phyloP scores from a whole-genome alignment of 2,113 vertebrate species.

The Lamprotornis superbus region DNA sequence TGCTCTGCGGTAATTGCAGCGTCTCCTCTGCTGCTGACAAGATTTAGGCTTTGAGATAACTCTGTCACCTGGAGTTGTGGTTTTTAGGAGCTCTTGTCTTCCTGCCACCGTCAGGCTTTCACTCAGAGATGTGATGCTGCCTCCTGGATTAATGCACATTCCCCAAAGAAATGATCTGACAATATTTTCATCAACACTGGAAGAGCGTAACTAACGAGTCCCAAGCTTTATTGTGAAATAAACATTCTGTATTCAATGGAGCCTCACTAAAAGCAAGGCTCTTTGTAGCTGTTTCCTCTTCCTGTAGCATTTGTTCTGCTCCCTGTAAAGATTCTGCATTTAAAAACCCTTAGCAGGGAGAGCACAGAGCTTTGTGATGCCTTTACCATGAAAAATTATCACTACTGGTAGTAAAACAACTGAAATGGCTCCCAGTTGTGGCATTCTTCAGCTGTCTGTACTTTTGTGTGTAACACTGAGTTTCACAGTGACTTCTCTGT shows the following conservation, averaged over 20 bases:
- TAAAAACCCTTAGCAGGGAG: not conserved
- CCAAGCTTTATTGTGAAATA: not conserved
- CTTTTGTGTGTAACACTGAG: not conserved
- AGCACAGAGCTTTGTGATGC: not conserved
- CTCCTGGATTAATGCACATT: not conserved
- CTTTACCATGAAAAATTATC: not conserved
- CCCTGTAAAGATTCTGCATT: not conserved
- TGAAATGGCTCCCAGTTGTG: not conserved
- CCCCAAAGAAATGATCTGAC: not conserved
- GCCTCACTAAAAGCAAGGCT: not conserved
- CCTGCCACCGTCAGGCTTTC: not conserved
- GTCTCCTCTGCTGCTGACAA: not conserved
- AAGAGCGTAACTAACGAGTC: not conserved
- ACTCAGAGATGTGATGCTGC: not conserved
- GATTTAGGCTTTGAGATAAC: constrained; percentile 13
- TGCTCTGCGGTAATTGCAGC: not conserved
- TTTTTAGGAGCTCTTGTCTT: not conserved
- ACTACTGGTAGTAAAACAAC: not conserved
- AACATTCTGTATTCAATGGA: not conserved
- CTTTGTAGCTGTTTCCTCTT: not conserved
- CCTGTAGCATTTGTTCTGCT: not conserved
- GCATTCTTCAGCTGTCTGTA: not conserved
- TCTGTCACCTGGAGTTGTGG: not conserved
- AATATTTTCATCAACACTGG: not conserved
- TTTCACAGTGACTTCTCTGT: not conserved